Conservation (phyloP, 2,797 vertebrate species). For the Columba guinea region DNA sequence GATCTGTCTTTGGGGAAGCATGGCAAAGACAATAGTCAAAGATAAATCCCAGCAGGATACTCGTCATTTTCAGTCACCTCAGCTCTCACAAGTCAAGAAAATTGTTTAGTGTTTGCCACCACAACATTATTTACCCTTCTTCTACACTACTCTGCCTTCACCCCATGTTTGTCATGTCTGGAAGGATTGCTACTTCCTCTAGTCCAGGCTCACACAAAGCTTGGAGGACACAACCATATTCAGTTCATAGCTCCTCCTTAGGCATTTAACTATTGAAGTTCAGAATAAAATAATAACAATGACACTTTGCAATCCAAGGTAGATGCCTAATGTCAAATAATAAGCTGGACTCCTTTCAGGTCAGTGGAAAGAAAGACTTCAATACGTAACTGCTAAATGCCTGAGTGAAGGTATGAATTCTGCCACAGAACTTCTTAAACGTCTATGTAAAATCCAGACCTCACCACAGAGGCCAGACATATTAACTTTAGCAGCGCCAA, state of each 20-base stretch:
- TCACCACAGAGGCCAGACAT: neutral
- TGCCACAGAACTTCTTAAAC: slow-evolving; percentile 25
- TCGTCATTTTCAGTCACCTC: neutral
- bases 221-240: neutral
- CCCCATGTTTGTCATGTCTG: neutral
- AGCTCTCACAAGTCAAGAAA: neutral
- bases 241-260: neutral
- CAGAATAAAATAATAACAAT: neutral
- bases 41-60: neutral
- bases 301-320: neutral
- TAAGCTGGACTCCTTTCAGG: neutral
- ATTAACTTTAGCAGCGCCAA: neutral
- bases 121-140: neutral
- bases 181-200: neutral
- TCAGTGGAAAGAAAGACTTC: neutral
- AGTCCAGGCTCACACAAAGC: neutral
- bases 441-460: slow-evolving; percentile 34
- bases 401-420: neutral
- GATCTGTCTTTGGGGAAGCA: neutral
- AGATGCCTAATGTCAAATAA: neutral
- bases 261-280: neutral
- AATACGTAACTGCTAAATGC: neutral
- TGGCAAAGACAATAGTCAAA: neutral
- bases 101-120: neutral
- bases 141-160: neutral